Base-by-base conservation (phyloP, 30 jellyfish, hydroid and myxozoan species). In the Turritopsis rubra region DNA sequence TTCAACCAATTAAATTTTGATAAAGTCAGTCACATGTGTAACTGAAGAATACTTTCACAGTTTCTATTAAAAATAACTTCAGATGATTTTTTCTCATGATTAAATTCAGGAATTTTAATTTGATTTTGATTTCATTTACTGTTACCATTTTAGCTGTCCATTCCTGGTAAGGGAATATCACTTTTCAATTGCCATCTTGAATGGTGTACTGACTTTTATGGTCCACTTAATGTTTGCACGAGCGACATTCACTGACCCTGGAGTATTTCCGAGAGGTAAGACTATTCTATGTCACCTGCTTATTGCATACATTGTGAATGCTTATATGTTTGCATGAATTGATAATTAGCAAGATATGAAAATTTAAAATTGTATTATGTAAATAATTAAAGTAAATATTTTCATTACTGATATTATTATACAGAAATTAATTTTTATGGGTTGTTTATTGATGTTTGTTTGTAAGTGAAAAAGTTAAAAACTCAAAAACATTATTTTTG, bases 241-340 rank as follows among this genome's bases (percentile, higher is more conserved):
- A 20, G 99, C 99, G n/a, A 88, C 99, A 21, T 73, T 93, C 79
- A 79, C 87, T 52, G 99, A 93, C 81, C 99, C 99, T 71, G 99
- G 99, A 7, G 88, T 89, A 24, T 79, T 79, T 28, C 96, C 99
- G 16, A 82, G 95, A 93, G 95, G 99, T 93, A 65, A 31, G 82
- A 19, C 30, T 7, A 7, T 27, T 68, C 21, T 21, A 60, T 60
- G 22, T 23, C n/a, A n/a, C n/a, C n/a, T n/a, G n/a, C n/a, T 41
- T 3, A 41, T 41, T 41, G 60, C 5, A 41, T 41, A 3, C 60
- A 13, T 41, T 41, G 5, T 41, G 5, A 41, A 3, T 5, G 60
- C 13, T 5, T 41, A 41, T 13, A 3, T 41, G 60, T 41, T 5
- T 41, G 60, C 60, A 41, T 41, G 5, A 5, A 41, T 41, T 41